Conservation (phyloP, 1,140 invertebrate species). For the Ceratosolen fusciceps region DNA sequence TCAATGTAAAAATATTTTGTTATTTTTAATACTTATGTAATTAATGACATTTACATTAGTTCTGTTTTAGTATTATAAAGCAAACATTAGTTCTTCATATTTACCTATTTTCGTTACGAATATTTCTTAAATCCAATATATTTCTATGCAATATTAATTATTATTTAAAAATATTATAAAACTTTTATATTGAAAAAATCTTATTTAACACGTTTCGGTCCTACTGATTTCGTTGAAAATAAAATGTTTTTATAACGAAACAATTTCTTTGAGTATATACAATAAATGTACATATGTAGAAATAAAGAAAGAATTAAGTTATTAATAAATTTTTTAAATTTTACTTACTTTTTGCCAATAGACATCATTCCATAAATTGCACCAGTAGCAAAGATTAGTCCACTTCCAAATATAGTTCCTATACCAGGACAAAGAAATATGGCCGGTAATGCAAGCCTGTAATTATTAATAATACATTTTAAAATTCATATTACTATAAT, state of each 20-base stretch:
- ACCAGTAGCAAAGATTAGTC: slow-evolving; percentile 89
- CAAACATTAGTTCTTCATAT: not conserved
- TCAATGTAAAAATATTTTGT: not conserved
- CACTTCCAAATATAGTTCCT: slow-evolving; percentile 87
- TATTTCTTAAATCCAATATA: not conserved
- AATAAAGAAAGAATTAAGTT: too few species aligned
- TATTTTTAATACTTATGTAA: not conserved
- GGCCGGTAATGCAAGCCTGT: slow-evolving; percentile 82
- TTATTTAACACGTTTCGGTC: not conserved
- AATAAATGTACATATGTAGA: slow-evolving; percentile 5
- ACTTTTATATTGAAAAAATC: not conserved
- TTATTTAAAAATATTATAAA: not conserved
- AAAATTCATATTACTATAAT: too few species aligned
- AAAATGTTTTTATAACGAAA: slow-evolving; percentile 7
- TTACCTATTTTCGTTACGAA: not conserved
- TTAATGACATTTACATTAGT: not conserved
- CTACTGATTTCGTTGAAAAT: not conserved
- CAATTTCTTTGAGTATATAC: not conserved
- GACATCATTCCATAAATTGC: slow-evolving; percentile 95
- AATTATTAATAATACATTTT: slow-evolving; percentile 51
- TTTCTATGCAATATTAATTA: not conserved
- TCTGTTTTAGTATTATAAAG: not conserved
- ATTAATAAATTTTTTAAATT: slow-evolving; percentile 36
- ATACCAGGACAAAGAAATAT: slow-evolving; percentile 84
- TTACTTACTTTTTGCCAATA: slow-evolving; percentile 89